Percentiles rank a stretch among this genome's conserved stretches.
These are phyloP conservation scores for Pongo abelii DNA, from an alignment of 2,113 vertebrate genomes.

Conservation along the genomic window DNA sequence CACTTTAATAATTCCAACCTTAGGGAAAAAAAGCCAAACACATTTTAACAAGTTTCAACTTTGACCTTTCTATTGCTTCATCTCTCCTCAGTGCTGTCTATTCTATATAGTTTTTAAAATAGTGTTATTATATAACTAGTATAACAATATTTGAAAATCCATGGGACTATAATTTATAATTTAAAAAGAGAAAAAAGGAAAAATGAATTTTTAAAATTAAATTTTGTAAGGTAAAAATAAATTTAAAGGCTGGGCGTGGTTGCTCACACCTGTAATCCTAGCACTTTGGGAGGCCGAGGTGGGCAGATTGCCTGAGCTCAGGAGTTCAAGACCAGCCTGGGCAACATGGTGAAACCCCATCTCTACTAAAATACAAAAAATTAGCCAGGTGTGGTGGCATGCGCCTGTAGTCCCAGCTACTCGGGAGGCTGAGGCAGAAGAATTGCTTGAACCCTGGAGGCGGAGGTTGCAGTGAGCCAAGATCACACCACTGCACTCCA, in stretches of 20 bases:
- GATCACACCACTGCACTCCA: no score
- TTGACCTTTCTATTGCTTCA: neutral
- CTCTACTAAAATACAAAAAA: no score
- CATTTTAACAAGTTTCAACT: neutral
- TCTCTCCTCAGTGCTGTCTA: neutral
- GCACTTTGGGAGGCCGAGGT: no score
- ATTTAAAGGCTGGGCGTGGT: neutral
- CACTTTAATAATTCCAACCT: neutral
- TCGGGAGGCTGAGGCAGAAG: no score
- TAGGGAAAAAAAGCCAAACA: neutral
- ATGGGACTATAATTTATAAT: neutral
- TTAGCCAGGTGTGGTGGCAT: no score
- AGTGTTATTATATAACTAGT: neutral
- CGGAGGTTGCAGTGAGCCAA: no score
- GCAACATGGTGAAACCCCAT: no score
- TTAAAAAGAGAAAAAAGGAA: neutral
- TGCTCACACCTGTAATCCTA: no score
- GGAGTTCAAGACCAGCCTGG: no score
- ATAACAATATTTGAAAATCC: neutral
- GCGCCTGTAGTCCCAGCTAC: no score
- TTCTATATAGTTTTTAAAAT: neutral
- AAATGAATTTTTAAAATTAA: neutral
- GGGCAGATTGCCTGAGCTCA: no score
- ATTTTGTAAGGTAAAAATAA: neutral
- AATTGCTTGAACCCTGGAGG: no score